Evolutionary conservation across 2,797 vertebrate species (phyloP), one percentile per base, ranked within the genome.

Genomic region (Cottoperca gobio): DNA sequence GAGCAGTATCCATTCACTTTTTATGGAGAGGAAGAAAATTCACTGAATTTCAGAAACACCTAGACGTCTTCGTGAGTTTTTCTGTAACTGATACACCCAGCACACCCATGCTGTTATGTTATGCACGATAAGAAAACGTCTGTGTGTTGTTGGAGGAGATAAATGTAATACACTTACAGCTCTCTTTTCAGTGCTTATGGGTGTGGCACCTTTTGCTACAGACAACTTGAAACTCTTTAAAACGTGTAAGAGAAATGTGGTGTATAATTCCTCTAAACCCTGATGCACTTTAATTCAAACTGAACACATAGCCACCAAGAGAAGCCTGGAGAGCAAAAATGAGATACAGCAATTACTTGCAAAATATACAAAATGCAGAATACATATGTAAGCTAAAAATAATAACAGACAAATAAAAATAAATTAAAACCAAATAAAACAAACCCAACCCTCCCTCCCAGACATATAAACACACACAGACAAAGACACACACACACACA

Each of bases 71-170:
- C 2, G 48, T 73, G 78, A 49, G 58, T 70, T 83, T 76, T 73
- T 85, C 67, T 86, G 90, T 85, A 94, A 94, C 73, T 28, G 90
- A 93, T 89, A 91, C 81, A 37, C 39, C 37, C 81, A 63, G 39
- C 85, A 90, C 88, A 72, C 88, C 88, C 88, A 84, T 73, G 13
- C 60, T 83, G 35, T 85, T 70, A 8, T 69, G n/a, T n/a, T n/a
- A n/a, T n/a, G 50, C 43, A 55, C 8, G n/a, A 82, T 78, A 80
- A 71, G 71, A 66, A 46, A 58, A 11, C 23, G 17, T 71, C 37
- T 78, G 24, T 33, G 42, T 70, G 85, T 76, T 69, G 72, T 83
- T 79, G 21, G 21, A 73, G 12, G 57, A 74, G 57, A 73, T 75
- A 77, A 71, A 64, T 76, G 60, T 57, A 72, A 73, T 78, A 65